phyloP scores from a whole-genome alignment of 2,797 vertebrate genomes.

The Ibycter americanus region DNA sequence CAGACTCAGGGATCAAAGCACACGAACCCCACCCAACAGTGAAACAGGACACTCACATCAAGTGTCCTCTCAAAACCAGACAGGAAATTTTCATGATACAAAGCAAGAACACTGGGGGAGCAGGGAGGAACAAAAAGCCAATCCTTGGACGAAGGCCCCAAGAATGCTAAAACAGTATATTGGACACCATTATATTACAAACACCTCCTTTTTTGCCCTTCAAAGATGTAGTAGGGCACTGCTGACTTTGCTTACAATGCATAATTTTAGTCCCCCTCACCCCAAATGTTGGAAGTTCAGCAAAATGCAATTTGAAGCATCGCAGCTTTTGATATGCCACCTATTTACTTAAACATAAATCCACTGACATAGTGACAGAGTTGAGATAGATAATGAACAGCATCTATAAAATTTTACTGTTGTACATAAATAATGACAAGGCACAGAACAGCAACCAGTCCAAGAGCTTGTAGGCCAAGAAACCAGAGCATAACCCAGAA shows the following conservation, averaged over 20 bases:
- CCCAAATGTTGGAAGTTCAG: conserved; percentile 9
- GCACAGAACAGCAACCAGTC: conserved; percentile 93
- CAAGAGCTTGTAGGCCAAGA: conserved; percentile 92
- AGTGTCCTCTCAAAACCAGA: not conserved
- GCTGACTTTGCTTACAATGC: conserved; percentile 3
- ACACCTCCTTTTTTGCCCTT: not conserved
- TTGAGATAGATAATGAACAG: not conserved
- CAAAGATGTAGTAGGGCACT: not conserved
- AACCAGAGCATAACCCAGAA: conserved; percentile 97
- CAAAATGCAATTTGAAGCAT: conserved; percentile 39
- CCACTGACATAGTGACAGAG: not conserved
- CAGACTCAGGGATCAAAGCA: not conserved
- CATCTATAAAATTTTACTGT: conserved; percentile 73
- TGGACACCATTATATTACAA: not conserved
- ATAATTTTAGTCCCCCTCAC: not conserved
- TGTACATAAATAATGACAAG: conserved; percentile 97
- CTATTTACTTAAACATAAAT: conserved; percentile 41
- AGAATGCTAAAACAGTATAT: not conserved
- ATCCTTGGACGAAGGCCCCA: not conserved
- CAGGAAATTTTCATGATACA: not conserved
- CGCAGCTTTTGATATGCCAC: conserved; percentile 10
- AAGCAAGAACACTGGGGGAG: not conserved
- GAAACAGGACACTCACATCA: not conserved
- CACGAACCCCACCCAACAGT: fast-evolving
- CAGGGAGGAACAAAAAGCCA: not conserved